phyloP scores from a whole-genome alignment of 1,140 invertebrate genomes.

The Papilio helenus region DNA sequence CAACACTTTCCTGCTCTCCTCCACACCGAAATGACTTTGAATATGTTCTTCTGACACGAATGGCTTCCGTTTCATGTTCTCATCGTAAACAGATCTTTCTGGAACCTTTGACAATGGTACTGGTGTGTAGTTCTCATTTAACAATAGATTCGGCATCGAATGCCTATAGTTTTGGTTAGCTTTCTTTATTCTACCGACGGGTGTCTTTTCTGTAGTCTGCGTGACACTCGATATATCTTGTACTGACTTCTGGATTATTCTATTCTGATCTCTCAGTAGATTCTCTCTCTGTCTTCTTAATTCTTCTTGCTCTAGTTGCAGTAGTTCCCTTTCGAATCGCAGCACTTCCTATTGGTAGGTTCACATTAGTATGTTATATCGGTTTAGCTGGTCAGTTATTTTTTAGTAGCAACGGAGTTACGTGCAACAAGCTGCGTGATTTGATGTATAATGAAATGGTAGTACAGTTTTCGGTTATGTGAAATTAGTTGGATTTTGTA shows the following conservation, averaged over 20 bases:
- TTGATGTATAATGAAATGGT: slow-evolving; percentile 40
- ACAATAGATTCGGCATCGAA: slow-evolving; percentile 87
- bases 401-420: slow-evolving; percentile 43
- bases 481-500: slow-evolving; percentile 29
- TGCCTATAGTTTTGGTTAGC: slow-evolving; percentile 84
- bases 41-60: slow-evolving; percentile 78
- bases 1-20: slow-evolving; percentile 73
- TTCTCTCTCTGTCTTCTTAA: slow-evolving; percentile 89
- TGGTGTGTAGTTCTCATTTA: slow-evolving; percentile 77
- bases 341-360: slow-evolving; percentile 85
- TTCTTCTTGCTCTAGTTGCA: slow-evolving; percentile 90
- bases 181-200: slow-evolving; percentile 51
- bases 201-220: slow-evolving; percentile 61
- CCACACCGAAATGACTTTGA: slow-evolving; percentile 75
- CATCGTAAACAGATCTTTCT: slow-evolving; percentile 57
- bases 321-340: slow-evolving; percentile 88
- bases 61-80: slow-evolving; percentile 70
- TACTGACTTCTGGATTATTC: slow-evolving; percentile 85
- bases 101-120: slow-evolving; percentile 49
- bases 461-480: slow-evolving; percentile 11
- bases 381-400: slow-evolving; percentile 35
- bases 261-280: slow-evolving; percentile 85
- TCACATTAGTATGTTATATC: slow-evolving; percentile 42
- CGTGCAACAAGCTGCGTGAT: slow-evolving; percentile 41
- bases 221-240: slow-evolving; percentile 83